Evolutionary conservation across 2,888 invertebrate genomes (phyloP).

Genomic region (Acronicta psi): DNA sequence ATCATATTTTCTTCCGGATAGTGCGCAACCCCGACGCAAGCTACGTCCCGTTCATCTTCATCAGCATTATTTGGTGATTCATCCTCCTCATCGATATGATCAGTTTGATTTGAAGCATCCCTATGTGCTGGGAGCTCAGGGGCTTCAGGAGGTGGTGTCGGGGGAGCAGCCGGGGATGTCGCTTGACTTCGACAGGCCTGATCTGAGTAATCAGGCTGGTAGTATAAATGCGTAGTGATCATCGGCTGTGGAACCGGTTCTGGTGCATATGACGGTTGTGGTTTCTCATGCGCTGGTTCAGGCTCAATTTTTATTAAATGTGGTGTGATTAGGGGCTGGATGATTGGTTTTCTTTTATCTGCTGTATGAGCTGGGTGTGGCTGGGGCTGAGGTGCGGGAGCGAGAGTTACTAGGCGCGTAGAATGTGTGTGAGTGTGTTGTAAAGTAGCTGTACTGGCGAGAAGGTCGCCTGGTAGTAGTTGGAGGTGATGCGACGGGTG

Average conservation of each 20-base stretch:
- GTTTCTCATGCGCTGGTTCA: conserved; percentile 87
- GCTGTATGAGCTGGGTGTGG: conserved; percentile 69
- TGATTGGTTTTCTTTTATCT: conserved; percentile 85
- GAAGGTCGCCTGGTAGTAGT: conserved; percentile 91
- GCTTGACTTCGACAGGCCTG: conserved; percentile 87
- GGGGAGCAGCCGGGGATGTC: conserved; percentile 90
- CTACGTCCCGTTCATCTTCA: conserved; percentile 82
- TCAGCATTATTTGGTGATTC: conserved; percentile 86
- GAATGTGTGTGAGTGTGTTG: conserved; percentile 92
- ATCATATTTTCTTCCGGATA: conserved; percentile 75
- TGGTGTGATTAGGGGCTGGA: conserved; percentile 83
- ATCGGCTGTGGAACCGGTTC: conserved; percentile 87
- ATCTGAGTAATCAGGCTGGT: conserved; percentile 85
- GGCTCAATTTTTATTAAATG: conserved; percentile 93
- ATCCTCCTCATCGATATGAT: conserved; percentile 92
- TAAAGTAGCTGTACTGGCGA: conserved; percentile 90
- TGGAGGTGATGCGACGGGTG: conserved; percentile 91
- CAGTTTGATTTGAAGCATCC: conserved; percentile 95
- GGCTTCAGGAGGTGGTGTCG: conserved; percentile 85
- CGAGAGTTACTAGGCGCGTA: conserved; percentile 91
- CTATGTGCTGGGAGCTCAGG: conserved; percentile 91
- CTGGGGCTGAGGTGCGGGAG: conserved; percentile 88
- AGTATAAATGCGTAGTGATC: conserved; percentile 88
- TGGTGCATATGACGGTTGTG: conserved; percentile 77
- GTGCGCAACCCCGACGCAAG: conserved; percentile 85